Evolutionary conservation across 2,113 vertebrate species (phyloP).

Genomic region (Anhinga rufa): DNA sequence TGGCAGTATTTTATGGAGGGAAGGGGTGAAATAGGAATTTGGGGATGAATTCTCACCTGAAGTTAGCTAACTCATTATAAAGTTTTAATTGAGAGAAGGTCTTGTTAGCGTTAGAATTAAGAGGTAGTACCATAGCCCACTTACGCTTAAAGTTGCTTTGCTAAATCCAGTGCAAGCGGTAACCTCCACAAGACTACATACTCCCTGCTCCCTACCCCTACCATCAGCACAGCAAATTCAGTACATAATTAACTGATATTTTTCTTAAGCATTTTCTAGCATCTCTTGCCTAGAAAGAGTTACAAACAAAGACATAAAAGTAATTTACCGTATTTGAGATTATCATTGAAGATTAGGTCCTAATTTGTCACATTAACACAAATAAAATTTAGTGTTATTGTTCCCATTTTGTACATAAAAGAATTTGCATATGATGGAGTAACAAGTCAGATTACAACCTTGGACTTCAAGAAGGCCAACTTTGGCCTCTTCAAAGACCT

Average conservation of each 20-base stretch:
- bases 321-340: neutral
- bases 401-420: neutral
- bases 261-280: neutral
- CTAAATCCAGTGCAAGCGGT: neutral
- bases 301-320: neutral
- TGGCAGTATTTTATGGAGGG: neutral
- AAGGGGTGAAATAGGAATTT: neutral
- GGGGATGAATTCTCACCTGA: neutral
- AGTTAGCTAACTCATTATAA: neutral
- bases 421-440: neutral
- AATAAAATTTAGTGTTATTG: neutral
- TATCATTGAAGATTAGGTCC: neutral
- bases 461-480: no score
- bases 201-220: neutral
- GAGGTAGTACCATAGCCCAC: neutral
- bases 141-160: neutral
- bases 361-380: neutral
- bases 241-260: neutral
- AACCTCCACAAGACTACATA: neutral
- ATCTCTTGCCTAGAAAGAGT: neutral
- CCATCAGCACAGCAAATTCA: neutral
- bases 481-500: no score
- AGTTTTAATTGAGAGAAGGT: neutral
- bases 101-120: neutral
- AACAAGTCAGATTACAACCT: no score